A percentile compares a stretch with the other conserved stretches of the same genome.
These are phyloP conservation scores for Plumapathes pennacea DNA, from an alignment of 92 coral and sea anemone species.

Conservation along the genomic window DNA sequence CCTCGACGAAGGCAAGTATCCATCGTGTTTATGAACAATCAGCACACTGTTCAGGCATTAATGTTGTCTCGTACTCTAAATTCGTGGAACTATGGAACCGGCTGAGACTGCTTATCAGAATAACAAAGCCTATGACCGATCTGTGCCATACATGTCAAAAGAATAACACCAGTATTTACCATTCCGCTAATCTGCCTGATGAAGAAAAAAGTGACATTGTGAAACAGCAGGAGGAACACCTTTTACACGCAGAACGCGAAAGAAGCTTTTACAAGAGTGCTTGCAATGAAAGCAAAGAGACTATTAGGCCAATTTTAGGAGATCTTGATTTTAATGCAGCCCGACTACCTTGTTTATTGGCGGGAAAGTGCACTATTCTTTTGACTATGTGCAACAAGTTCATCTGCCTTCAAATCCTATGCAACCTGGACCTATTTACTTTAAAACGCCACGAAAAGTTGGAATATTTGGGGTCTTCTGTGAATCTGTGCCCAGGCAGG, in stretches of 20 bases:
- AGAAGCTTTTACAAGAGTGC: constrained; percentile 27
- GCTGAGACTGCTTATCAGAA: constrained; percentile 10
- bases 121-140: constrained; percentile 37
- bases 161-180: constrained; percentile 15
- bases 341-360: constrained; percentile 18
- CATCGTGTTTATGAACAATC: constrained; percentile 9
- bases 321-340: background rate
- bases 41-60: background rate
- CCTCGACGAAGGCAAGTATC: constrained; percentile 16
- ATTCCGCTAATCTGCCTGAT: constrained; percentile 36
- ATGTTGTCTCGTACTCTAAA: constrained; percentile 31
- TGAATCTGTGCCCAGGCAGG: constrained; percentile 36
- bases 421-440: constrained; percentile 54
- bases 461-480: constrained; percentile 45
- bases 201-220: constrained; percentile 24
- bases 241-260: constrained; percentile 37
- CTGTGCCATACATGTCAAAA: constrained; percentile 32
- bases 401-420: constrained; percentile 45
- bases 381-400: constrained; percentile 49
- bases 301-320: background rate
- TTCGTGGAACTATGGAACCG: constrained; percentile 34
- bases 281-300: constrained; percentile 10
- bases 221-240: constrained; percentile 25
- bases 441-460: constrained; percentile 42
- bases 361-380: constrained; percentile 39